phyloP scores from a whole-genome alignment of 2,888 invertebrate species.

The Halocaridina rubra region DNA sequence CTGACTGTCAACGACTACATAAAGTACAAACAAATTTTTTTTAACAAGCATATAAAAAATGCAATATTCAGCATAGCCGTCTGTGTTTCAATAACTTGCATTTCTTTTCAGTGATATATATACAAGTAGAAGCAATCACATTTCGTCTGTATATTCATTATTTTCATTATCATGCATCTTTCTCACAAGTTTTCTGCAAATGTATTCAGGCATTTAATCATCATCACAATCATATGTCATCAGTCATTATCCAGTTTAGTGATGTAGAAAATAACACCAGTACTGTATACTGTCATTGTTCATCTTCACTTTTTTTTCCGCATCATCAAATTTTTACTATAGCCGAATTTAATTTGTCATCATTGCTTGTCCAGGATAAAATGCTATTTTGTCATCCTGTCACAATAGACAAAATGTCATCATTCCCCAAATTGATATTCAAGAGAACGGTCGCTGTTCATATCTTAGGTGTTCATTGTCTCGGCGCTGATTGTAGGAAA shows the following conservation, averaged over 20 bases:
- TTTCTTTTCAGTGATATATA: background rate
- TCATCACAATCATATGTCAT: background rate
- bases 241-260: background rate
- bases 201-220: too few species aligned
- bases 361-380: slow-evolving; percentile 32
- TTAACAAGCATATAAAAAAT: background rate
- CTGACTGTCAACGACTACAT: slow-evolving; percentile 11
- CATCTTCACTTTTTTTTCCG: background rate
- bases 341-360: background rate
- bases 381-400: slow-evolving; percentile 7
- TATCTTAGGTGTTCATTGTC: slow-evolving; percentile 28
- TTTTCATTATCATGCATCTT: background rate
- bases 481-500: background rate
- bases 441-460: slow-evolving; percentile 28
- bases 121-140: background rate
- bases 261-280: too few species aligned
- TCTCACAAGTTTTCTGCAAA: too few species aligned
- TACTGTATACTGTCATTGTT: background rate
- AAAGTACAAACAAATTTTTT: slow-evolving; percentile 18
- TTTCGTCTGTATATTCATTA: background rate
- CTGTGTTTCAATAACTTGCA: background rate
- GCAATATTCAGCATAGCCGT: background rate
- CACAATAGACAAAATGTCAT: background rate
- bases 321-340: background rate
- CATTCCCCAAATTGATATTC: slow-evolving; percentile 15